Base-by-base conservation (phyloP, 2,113 vertebrate species). In the Salvelinus namaycush region DNA sequence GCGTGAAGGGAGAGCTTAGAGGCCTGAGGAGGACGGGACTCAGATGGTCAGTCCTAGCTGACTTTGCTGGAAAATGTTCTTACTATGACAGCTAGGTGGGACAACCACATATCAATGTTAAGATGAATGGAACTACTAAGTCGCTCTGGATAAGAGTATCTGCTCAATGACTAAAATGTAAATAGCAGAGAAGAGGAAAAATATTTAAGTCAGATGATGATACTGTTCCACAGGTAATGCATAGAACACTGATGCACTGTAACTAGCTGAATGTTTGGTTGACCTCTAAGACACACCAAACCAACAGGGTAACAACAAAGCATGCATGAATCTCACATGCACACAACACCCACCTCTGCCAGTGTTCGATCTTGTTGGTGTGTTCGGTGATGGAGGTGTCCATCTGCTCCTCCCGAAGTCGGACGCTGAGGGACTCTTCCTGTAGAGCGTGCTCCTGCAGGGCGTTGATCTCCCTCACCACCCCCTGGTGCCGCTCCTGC, bases 291-390 rank as follows among this genome's bases (percentile, higher is more conserved):
- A 34, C 34, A 34, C 34, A 31, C 31, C 31, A 59, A 8, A 59
- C 57, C 8, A 59, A 66, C 64, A 67, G 31, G 31, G 31, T 31
- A 31, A 14, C 65, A 68, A 7, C 5, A 1, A 67, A 5, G 24
- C 26, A 34, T 27, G 48, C 39, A 4, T 16, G 27, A 67, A 5
- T 24, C 24, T n/a, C n/a, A 34, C 39, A 44, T 12, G 62, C 20
- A 69, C 3, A 0, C 20, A 68, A 5, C 29, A 68, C 90, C 62
- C 84, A 97, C 98, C 97, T 99, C 96, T 87, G 95, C 96, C 96
- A 99, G 77, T 98, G 93, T 87, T 96, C 97, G 65, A 98, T 89
- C 89, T 98, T 98, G 59, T 90, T 92, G 82, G 95, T 95, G 86
- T 96, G 94, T 72, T 97, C 93, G 0, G 90, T 76, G 86, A 97